Conservation (phyloP, 2,888 invertebrate genomes). For the Yponomeuta plumbellus region DNA sequence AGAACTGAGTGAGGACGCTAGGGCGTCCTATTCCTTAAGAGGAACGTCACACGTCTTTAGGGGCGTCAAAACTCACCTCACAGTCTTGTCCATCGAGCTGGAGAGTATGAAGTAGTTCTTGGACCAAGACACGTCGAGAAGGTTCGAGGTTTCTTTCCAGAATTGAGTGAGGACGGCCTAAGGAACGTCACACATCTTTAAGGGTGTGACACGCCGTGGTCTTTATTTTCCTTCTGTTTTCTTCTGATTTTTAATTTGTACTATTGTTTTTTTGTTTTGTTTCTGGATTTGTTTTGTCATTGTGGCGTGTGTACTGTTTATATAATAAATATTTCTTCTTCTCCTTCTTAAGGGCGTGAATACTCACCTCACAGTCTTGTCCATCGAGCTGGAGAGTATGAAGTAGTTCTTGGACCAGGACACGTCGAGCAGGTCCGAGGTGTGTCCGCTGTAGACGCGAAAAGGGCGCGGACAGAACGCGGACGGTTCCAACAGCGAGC, state of each 20-base stretch:
- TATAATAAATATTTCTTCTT: too few relatives aligned
- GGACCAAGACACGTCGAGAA: conserved; percentile 98
- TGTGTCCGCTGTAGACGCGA: conserved; percentile 95
- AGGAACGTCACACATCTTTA: too few relatives aligned
- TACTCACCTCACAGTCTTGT: conserved; percentile 87
- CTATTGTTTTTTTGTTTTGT: too few relatives aligned
- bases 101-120: conserved; percentile 99
- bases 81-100: conserved; percentile 99
- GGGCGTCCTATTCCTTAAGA: too few relatives aligned
- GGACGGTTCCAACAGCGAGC: too few relatives aligned
- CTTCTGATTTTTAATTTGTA: too few relatives aligned
- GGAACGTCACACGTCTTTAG: too few relatives aligned
- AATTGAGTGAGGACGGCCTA: too few relatives aligned
- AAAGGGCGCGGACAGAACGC: conserved; percentile 95
- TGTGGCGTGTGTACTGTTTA: too few relatives aligned
- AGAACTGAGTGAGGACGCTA: neutral
- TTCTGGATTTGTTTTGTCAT: too few relatives aligned
- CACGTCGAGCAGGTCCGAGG: conserved; percentile 96
- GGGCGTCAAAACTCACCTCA: conserved; percentile 52
- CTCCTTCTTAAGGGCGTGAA: conserved; percentile 32
- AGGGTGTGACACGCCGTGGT: too few relatives aligned
- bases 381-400: conserved; percentile 98
- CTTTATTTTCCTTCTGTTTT: too few relatives aligned
- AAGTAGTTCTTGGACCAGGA: conserved; percentile 99
- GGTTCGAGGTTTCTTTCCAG: conserved; percentile 88